Percentiles rank a stretch among this genome's conserved stretches.
Conservation (phyloP, 2,113 vertebrate genomes). For the Carassius carassius region DNA sequence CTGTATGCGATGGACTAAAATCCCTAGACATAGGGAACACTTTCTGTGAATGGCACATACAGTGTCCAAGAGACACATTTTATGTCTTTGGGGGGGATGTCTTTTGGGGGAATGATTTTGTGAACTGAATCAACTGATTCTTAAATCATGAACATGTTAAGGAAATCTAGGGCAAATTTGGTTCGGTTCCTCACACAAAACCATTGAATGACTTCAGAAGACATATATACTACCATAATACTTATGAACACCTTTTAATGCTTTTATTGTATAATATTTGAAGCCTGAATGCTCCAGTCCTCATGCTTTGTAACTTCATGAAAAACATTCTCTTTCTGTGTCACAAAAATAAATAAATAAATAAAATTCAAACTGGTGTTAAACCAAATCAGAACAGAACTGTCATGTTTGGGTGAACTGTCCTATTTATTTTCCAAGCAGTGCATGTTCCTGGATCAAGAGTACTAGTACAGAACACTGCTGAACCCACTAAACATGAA, state of each 20-base stretch:
- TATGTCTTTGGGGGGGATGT: no score
- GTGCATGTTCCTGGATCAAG: background rate
- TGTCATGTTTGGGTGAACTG: background rate
- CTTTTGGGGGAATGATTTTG: background rate
- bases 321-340: background rate
- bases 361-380: background rate
- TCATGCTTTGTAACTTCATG: background rate
- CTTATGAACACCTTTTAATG: no score
- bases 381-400: background rate
- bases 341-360: no score
- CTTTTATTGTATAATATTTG: no score
- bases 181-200: no score
- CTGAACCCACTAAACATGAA: background rate
- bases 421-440: background rate
- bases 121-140: background rate
- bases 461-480: background rate
- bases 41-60: background rate
- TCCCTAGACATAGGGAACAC: conserved; percentile 21
- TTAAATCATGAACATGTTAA: no score
- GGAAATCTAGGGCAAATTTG: no score
- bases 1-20: conserved; percentile 22
- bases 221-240: no score
- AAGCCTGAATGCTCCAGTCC: no score
- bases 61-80: background rate
- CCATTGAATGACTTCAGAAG: no score